Conservation (phyloP, 2,797 vertebrate species). For the Thaleichthys pacificus region DNA sequence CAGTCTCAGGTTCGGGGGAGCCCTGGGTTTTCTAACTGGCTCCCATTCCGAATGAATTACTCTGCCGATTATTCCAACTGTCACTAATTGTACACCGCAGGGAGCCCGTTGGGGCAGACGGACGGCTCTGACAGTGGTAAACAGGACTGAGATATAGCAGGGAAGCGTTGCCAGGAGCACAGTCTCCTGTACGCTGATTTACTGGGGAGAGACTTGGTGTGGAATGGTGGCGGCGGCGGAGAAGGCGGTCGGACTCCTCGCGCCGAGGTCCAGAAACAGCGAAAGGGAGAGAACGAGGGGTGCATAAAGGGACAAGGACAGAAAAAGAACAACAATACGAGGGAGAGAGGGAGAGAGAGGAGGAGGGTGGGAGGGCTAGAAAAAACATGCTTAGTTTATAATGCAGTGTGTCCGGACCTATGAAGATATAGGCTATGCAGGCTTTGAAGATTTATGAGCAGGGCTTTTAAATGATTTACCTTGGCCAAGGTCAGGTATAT, state of each 20-base stretch:
- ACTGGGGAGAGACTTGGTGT: conserved; percentile 34
- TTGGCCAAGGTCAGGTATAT: neutral
- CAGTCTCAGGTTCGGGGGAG: conserved; percentile 63
- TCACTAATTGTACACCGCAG: conserved; percentile 61
- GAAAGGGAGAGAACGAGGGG: neutral
- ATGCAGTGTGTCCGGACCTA: neutral
- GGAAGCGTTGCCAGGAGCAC: conserved; percentile 4
- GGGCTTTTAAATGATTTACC: neutral
- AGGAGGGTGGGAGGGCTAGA: neutral
- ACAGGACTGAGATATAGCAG: neutral
- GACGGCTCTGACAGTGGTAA: conserved; percentile 30
- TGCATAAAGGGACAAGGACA: too few relatives aligned
- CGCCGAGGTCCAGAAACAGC: conserved; percentile 14
- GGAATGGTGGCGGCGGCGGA: too few relatives aligned
- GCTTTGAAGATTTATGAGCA: conserved; percentile 30
- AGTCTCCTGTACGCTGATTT: conserved; percentile 21
- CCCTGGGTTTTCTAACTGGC: conserved; percentile 48
- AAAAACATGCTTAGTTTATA: neutral
- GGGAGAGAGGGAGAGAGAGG: neutral
- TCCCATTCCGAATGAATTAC: conserved; percentile 60
- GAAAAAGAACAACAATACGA: too few relatives aligned
- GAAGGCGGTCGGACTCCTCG: conserved; percentile 6
- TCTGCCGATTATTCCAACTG: conserved; percentile 58
- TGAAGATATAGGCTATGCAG: neutral
- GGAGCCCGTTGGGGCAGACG: conserved; percentile 42